Conservation (phyloP, 2,888 invertebrate species). For the Euzophera pinguis region DNA sequence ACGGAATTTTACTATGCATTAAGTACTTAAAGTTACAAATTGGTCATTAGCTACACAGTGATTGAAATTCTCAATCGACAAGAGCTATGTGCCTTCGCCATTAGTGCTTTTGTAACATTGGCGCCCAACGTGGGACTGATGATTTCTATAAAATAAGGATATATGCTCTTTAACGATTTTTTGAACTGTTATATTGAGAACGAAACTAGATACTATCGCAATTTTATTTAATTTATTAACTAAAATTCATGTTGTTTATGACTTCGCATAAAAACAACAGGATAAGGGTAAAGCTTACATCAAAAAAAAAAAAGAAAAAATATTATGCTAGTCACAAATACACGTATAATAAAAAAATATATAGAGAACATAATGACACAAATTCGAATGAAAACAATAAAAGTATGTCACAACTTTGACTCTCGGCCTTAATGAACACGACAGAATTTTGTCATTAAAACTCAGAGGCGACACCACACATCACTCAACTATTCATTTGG, state of each 20-base stretch:
- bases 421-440: slow-evolving; percentile 20
- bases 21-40: too few relatives aligned
- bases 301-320: not conserved
- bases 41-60: too few relatives aligned
- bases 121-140: slow-evolving; percentile 51
- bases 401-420: not conserved
- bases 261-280: too few relatives aligned
- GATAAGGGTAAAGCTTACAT: too few relatives aligned
- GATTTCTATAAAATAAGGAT: not conserved
- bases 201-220: too few relatives aligned
- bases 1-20: too few relatives aligned
- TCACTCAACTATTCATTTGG: slow-evolving; percentile 25
- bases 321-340: not conserved
- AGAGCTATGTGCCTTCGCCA: not conserved
- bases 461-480: slow-evolving; percentile 11
- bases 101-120: slow-evolving; percentile 23
- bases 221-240: too few relatives aligned
- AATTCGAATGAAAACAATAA: not conserved
- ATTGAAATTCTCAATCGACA: not conserved
- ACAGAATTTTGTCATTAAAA: slow-evolving; percentile 18
- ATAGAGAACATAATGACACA: not conserved
- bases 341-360: not conserved
- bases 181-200: not conserved
- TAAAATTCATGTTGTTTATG: too few relatives aligned
- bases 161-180: not conserved